These are phyloP conservation scores for Macaria notata DNA, from an alignment of 2,888 invertebrate genomes.

Conservation along the genomic window DNA sequence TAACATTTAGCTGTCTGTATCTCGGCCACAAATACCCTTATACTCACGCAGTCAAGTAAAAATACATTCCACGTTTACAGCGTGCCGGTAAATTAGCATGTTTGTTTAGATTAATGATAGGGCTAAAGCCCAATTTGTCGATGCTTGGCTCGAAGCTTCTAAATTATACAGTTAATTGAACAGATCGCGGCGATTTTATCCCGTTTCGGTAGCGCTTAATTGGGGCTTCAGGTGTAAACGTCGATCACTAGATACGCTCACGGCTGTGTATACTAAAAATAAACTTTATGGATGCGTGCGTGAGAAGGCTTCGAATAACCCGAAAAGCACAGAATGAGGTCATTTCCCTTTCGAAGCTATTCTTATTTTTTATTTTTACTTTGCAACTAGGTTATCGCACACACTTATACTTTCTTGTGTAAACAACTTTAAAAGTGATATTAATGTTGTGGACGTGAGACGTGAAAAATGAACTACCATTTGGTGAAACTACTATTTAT, in stretches of 20 bases:
- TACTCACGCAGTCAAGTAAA: background rate
- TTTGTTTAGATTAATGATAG: slow-evolving; percentile 50
- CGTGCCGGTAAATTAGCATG: slow-evolving; percentile 40
- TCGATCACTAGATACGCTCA: slow-evolving; percentile 66
- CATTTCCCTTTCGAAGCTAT: slow-evolving; percentile 72
- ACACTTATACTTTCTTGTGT: slow-evolving; percentile 18
- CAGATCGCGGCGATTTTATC: slow-evolving; percentile 59
- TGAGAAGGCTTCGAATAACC: slow-evolving; percentile 65
- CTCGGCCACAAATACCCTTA: background rate
- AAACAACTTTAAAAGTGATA: slow-evolving; percentile 21
- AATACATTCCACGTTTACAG: slow-evolving; percentile 34
- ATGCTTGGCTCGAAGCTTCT: slow-evolving; percentile 39
- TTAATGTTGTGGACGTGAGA: slow-evolving; percentile 10
- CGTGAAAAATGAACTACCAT: slow-evolving; percentile 1
- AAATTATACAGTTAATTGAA: slow-evolving; percentile 54
- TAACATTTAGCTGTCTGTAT: too few species aligned
- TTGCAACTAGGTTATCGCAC: slow-evolving; percentile 48
- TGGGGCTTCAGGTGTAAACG: slow-evolving; percentile 63
- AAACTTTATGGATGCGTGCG: slow-evolving; percentile 72
- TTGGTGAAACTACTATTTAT: background rate
- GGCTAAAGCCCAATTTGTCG: slow-evolving; percentile 52
- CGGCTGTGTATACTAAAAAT: slow-evolving; percentile 67
- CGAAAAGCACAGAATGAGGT: slow-evolving; percentile 63
- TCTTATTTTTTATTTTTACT: slow-evolving; percentile 64
- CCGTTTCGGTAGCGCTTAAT: slow-evolving; percentile 60